phyloP scores from a whole-genome alignment of 2,888 invertebrate species.

The Platypus cylindrus region DNA sequence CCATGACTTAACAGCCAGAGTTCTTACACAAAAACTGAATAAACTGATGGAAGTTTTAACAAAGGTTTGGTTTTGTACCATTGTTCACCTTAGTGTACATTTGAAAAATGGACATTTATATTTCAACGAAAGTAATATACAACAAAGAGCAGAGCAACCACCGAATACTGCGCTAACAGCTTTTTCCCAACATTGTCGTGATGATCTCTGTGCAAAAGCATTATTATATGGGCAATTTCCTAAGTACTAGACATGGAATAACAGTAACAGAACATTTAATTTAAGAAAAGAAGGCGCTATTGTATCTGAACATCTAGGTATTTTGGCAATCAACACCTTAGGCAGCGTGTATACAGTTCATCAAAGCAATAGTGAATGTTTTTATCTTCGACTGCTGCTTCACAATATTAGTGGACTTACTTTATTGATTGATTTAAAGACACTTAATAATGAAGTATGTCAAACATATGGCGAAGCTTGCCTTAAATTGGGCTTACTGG shows the following conservation, averaged over 20 bases:
- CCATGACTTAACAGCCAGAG: conserved; percentile 8
- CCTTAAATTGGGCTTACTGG: conserved; percentile 20
- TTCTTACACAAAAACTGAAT: conserved; percentile 7
- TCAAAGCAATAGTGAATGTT: conserved; percentile 19
- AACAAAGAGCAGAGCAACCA: neutral
- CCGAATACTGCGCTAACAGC: conserved; percentile 2
- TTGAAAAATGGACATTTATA: conserved; percentile 5
- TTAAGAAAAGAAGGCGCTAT: neutral
- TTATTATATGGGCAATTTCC: conserved; percentile 3
- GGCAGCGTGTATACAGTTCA: conserved; percentile 14
- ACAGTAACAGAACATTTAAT: conserved; percentile 3
- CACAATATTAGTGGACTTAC: conserved; percentile 26
- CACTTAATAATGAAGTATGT: conserved; percentile 27
- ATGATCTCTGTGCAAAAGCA: conserved; percentile 4
- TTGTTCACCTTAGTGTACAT: neutral
- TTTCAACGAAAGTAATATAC: conserved; percentile 1
- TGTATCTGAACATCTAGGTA: conserved; percentile 8
- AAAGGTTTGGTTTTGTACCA: neutral
- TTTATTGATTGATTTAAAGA: conserved; percentile 25
- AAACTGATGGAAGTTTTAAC: conserved; percentile 4
- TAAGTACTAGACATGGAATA: conserved; percentile 4
- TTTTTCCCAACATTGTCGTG: conserved; percentile 2
- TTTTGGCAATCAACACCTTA: conserved; percentile 8
- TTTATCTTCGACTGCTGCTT: conserved; percentile 24
- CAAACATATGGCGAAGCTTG: conserved; percentile 26